phyloP scores from a whole-genome alignment of 1,140 invertebrate genomes.

The Drosophila mayri region DNA sequence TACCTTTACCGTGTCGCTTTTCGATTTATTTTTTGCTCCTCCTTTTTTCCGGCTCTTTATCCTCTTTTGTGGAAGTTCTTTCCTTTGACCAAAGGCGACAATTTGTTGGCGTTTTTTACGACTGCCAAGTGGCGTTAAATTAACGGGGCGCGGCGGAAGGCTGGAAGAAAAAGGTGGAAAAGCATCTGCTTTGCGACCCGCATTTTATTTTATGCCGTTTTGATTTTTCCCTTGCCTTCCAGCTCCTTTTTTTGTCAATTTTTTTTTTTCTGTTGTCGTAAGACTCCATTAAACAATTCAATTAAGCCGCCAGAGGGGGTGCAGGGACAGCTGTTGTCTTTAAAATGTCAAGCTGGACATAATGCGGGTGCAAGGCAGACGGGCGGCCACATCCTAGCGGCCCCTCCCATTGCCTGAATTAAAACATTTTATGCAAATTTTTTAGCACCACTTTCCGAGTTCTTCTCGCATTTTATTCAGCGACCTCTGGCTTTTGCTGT shows the following conservation, averaged over 20 bases:
- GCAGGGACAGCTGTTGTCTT: conserved; percentile 55
- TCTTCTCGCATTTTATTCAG: conserved; percentile 49
- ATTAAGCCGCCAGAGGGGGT: conserved; percentile 51
- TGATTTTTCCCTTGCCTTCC: conserved; percentile 63
- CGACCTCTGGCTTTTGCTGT: conserved; percentile 52
- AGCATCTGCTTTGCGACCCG: conserved; percentile 57
- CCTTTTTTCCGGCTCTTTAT: conserved; percentile 21
- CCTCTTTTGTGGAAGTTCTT: conserved; percentile 25
- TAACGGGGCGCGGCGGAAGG: conserved; percentile 43
- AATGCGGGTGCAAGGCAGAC: conserved; percentile 22
- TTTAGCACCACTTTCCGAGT: conserved; percentile 42
- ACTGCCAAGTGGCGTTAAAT: conserved; percentile 79
- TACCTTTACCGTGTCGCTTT: conserved; percentile 42
- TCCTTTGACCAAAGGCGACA: conserved; percentile 68
- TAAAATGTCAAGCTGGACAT: conserved; percentile 71
- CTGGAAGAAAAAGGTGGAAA: conserved; percentile 20
- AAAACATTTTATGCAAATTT: conserved; percentile 81
- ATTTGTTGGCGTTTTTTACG: conserved; percentile 76
- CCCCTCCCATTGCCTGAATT: conserved; percentile 47
- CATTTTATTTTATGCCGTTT: conserved; percentile 80
- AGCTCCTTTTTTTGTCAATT: conserved; percentile 5
- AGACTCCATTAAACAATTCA: conserved; percentile 84
- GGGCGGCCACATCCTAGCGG: conserved; percentile 8
- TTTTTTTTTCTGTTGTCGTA: conserved; percentile 41
- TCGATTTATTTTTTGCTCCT: conserved; percentile 10